Evolutionary conservation across 30 jellyfish, hydroid and myxozoan genomes (phyloP).

Genomic region (Chrysaora quinquecirrha): DNA sequence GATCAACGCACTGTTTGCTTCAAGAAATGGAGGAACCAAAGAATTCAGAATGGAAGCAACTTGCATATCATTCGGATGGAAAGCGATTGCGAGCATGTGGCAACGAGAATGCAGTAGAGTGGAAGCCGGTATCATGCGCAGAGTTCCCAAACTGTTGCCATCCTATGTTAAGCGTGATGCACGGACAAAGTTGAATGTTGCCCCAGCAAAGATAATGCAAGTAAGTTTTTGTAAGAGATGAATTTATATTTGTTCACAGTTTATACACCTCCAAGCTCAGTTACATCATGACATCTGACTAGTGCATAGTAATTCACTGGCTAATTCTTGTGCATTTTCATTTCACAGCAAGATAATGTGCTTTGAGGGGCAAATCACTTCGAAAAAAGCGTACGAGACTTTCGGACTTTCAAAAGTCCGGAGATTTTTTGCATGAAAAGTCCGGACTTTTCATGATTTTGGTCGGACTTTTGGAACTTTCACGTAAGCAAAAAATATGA

Average conservation of each 20-base stretch:
- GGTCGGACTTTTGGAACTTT: no score
- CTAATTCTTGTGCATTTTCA: no score
- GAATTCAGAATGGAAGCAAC: background rate
- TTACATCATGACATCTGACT: no score
- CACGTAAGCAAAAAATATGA: no score
- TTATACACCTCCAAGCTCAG: no score
- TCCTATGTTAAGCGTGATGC: background rate
- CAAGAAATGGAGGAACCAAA: background rate
- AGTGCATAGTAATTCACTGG: no score
- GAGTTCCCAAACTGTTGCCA: slow-evolving; percentile 5
- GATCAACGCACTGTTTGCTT: slow-evolving; percentile 3
- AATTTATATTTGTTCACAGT: no score
- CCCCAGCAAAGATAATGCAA: slow-evolving; percentile 21
- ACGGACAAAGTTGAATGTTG: slow-evolving; percentile 7
- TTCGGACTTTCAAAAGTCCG: no score
- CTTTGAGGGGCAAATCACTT: no score
- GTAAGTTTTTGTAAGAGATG: background rate
- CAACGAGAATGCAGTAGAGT: background rate
- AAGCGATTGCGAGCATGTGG: slow-evolving; percentile 6
- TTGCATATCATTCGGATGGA: background rate
- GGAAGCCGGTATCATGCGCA: background rate
- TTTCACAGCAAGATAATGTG: background rate
- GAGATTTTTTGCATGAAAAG: no score
- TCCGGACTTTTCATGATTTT: no score
- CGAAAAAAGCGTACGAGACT: no score